Conservation (phyloP, 2,797 vertebrate genomes). For the Pampus argenteus region DNA sequence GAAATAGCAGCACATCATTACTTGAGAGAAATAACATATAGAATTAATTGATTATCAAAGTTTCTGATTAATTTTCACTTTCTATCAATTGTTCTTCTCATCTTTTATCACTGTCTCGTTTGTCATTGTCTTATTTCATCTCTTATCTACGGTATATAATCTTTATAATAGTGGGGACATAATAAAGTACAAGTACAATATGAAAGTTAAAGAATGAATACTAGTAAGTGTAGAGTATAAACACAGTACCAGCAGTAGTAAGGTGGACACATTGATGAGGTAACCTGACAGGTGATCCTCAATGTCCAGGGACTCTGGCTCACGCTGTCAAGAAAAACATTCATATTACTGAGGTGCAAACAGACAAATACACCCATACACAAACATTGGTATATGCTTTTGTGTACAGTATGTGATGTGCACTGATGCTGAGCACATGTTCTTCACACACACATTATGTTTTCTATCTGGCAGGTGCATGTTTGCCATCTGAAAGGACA, state of each 20-base stretch:
- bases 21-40: no score
- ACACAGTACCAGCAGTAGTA: constrained; percentile 93
- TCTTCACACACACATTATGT: constrained; percentile 37
- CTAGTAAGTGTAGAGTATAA: not conserved
- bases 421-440: constrained; percentile 44
- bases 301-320: constrained; percentile 91
- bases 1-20: no score
- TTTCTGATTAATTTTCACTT: not conserved
- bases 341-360: constrained; percentile 10
- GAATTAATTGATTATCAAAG: not conserved
- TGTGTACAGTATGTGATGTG: constrained; percentile 1
- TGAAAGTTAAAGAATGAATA: not conserved
- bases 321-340: constrained; percentile 61
- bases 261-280: constrained; percentile 90
- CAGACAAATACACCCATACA: constrained; percentile 12
- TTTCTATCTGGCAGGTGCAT: constrained; percentile 52
- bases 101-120: not conserved
- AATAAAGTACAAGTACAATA: not conserved
- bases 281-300: constrained; percentile 93
- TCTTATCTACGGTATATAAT: no score
- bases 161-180: not conserved
- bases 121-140: not conserved
- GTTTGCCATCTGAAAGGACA: constrained; percentile 68
- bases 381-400: not conserved
- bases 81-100: not conserved